These are phyloP conservation scores for Elmis aenea DNA, from an alignment of 2,888 invertebrate genomes.

Conservation along the genomic window DNA sequence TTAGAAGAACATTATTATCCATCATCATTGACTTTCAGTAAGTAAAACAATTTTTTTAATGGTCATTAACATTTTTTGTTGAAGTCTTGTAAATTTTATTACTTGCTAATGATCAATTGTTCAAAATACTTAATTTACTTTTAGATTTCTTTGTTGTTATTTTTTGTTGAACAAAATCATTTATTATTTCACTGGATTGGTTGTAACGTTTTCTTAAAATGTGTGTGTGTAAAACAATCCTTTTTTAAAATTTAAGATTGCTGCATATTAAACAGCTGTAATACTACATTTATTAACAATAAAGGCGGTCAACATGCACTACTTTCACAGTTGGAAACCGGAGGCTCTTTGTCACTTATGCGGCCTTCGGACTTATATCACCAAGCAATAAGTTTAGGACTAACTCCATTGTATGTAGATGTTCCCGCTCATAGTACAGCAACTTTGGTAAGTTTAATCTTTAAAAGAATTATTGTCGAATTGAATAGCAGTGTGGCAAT, in stretches of 20 bases:
- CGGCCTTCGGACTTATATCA: conserved; percentile 56
- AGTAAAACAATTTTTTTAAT: too few relatives aligned
- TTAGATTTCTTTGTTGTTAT: too few relatives aligned
- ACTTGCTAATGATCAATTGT: too few relatives aligned
- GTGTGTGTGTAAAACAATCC: neutral
- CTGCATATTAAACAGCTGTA: conserved; percentile 53
- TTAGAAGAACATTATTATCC: conserved; percentile 84
- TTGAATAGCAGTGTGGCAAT: too few relatives aligned
- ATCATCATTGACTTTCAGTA: conserved; percentile 73
- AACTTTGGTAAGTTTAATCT: conserved; percentile 42
- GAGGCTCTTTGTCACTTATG: conserved; percentile 58
- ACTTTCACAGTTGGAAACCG: conserved; percentile 52
- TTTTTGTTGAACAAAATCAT: too few relatives aligned
- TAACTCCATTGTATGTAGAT: conserved; percentile 55
- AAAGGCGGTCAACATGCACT: conserved; percentile 60
- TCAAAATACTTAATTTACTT: too few relatives aligned
- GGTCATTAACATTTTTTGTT: too few relatives aligned
- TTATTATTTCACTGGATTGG: too few relatives aligned
- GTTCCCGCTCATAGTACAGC: conserved; percentile 27
- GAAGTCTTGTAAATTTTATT: conserved; percentile 5
- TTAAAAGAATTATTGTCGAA: too few relatives aligned
- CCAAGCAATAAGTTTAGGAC: conserved; percentile 54
- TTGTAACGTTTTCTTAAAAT: neutral
- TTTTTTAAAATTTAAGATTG: conserved; percentile 45
- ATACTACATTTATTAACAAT: conserved; percentile 50